These are phyloP conservation scores for Buphagus erythrorhynchus DNA, from an alignment of 2,797 vertebrate species.

Conservation along the genomic window DNA sequence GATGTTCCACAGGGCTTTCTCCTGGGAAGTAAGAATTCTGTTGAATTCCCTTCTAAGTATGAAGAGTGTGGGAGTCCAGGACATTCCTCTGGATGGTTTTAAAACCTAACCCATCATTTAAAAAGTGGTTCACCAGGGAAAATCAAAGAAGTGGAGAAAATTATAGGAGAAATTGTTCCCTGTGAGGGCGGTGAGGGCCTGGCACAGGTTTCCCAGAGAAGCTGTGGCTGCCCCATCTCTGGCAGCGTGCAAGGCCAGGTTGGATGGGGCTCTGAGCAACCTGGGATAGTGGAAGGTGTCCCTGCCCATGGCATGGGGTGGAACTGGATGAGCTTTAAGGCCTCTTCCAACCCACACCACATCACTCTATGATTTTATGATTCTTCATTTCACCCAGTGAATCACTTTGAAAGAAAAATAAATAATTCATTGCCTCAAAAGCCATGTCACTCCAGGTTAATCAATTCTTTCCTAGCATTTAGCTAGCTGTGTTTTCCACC, in stretches of 20 bases:
- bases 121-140: neutral
- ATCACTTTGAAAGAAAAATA: neutral
- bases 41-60: neutral
- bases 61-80: too few relatives aligned
- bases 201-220: neutral
- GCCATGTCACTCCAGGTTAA: neutral
- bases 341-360: neutral
- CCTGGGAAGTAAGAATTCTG: neutral
- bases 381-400: neutral
- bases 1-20: neutral
- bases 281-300: neutral
- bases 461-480: neutral
- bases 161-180: accelerated
- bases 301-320: neutral
- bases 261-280: neutral
- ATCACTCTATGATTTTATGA: neutral
- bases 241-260: accelerated
- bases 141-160: neutral
- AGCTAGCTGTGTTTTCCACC: neutral
- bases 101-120: neutral
- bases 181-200: neutral
- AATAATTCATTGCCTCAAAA: neutral
- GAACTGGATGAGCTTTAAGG: neutral
- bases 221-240: neutral
- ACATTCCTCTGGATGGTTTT: too few relatives aligned